These are phyloP conservation scores for Botia almorhae DNA, from an alignment of 2,797 vertebrate species.

Conservation along the genomic window DNA sequence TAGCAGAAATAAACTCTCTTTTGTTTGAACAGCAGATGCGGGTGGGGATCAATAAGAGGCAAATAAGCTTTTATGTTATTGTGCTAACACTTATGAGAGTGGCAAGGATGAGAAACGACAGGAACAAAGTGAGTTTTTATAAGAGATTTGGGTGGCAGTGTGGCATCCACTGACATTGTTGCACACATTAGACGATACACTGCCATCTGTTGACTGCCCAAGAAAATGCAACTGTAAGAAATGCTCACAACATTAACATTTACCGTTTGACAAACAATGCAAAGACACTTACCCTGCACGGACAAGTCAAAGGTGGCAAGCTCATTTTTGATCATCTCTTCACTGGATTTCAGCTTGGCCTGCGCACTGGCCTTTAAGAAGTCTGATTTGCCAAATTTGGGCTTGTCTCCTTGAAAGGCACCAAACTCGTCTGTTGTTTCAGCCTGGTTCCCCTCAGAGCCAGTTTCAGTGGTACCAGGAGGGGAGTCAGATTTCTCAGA, in stretches of 20 bases:
- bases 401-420: constrained; percentile 93
- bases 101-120: constrained; percentile 29
- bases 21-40: constrained; percentile 53
- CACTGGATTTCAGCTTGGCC: constrained; percentile 95
- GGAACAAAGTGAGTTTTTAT: constrained; percentile 31
- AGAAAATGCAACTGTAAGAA: neutral
- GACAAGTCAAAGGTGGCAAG: constrained; percentile 96
- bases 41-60: constrained; percentile 55
- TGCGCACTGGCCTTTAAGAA: constrained; percentile 94
- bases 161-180: constrained; percentile 56
- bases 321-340: constrained; percentile 98
- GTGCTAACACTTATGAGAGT: constrained; percentile 62
- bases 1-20: constrained; percentile 51
- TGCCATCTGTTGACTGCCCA: constrained; percentile 76
- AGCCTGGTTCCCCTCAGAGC: constrained; percentile 67
- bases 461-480: constrained; percentile 48
- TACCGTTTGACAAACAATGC: neutral
- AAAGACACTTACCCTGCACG: constrained; percentile 89
- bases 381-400: constrained; percentile 97
- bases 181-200: constrained; percentile 66
- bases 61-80: constrained; percentile 65
- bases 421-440: constrained; percentile 88
- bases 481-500: constrained; percentile 76
- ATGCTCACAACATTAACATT: neutral
- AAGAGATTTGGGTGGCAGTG: constrained; percentile 61